Percentiles rank a stretch among this genome's conserved stretches.
phyloP scores from a whole-genome alignment of 1,140 invertebrate genomes.

The Bombus ignitus region DNA sequence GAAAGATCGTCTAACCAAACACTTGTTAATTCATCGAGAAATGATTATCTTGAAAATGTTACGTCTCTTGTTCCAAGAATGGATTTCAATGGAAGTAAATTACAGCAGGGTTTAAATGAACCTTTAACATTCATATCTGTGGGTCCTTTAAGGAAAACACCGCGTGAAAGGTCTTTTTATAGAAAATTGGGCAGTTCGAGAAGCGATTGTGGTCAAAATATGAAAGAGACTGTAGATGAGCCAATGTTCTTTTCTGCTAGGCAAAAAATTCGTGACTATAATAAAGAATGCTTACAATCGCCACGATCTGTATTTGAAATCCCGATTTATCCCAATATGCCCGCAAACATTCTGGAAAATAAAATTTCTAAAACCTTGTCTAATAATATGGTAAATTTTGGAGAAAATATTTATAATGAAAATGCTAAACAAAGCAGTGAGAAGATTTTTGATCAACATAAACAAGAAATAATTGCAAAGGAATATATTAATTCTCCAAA shows the following conservation, averaged over 20 bases:
- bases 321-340: not conserved
- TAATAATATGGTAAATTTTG: no score
- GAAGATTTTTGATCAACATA: not conserved
- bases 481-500: not conserved
- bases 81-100: not conserved
- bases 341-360: not conserved
- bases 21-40: not conserved
- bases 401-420: not conserved
- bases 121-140: no score
- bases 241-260: conserved; percentile 9
- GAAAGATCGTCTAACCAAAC: not conserved
- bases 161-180: not conserved
- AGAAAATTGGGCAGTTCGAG: not conserved
- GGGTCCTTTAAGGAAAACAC: not conserved
- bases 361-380: no score
- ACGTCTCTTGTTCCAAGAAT: not conserved
- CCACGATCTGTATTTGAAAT: not conserved
- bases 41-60: not conserved
- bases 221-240: not conserved
- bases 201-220: not conserved
- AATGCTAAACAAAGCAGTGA: not conserved
- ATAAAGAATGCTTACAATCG: no score
- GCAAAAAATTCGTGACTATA: not conserved
- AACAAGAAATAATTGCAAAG: not conserved
- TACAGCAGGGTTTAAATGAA: not conserved